Evolutionary conservation across 1,140 invertebrate genomes (phyloP), one percentile per base, ranked within the genome.

Genomic region (Chironomus striatipennis): DNA sequence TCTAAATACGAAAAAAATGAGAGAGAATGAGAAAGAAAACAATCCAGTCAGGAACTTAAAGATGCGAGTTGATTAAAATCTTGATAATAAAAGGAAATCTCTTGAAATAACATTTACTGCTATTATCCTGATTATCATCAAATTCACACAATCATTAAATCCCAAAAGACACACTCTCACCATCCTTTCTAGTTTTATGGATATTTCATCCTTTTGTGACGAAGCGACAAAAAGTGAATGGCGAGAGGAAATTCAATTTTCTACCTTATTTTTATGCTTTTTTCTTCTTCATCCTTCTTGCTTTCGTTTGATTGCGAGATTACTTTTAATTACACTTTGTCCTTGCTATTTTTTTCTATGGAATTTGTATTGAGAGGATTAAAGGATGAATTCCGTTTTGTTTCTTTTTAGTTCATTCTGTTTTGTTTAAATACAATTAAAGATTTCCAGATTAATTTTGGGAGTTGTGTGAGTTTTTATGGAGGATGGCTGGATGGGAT

Each of bases 321-420:
- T 70, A 70, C 17, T 70, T 70, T 70, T 70, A 70, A 70, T 70
- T 70, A 70, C 65, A 70, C 65, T 70, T 20, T 21, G 65, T 57
- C 47, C 24, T 34, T 34, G 24, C 24, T 2, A 34, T 34, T 34
- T n/a, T n/a, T n/a, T 34, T 34, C 24, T 34, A 34, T 34, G 24
- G 24, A 34, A 34, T 34, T 34, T 34, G 24, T 34, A 34, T 34
- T 34, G 24, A 34, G 24, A 34, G 24, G 24, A 34, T 34, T 34
- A 34, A 34, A 34, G 24, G 24, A 34, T 34, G 24, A 34, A 5
- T 34, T 34, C 24, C 5, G 24, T 34, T 2, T 34, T 34, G 24
- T 34, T 34, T 34, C 24, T 34, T 34, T 34, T 1, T 5, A 2
- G 24, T 34, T 34, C 24, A 34, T 34, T 1, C 24, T 34, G 24